phyloP scores from a whole-genome alignment of 2,888 invertebrate genomes.

The Drosophila atroscutellata region DNA sequence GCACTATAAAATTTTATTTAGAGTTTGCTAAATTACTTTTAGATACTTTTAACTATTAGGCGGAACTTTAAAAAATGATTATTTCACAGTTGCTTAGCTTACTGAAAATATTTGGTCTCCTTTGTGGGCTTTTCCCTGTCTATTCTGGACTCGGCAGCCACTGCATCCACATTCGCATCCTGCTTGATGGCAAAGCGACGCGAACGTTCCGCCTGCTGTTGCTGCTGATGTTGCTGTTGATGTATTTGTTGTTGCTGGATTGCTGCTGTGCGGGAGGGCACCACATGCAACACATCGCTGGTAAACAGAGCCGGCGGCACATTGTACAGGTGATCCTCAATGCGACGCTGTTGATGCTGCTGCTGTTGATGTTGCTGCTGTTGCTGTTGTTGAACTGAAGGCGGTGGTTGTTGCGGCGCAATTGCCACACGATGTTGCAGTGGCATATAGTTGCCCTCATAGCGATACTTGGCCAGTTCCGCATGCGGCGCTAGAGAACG shows the following conservation, averaged over 20 bases:
- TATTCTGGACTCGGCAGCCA: conserved; percentile 45
- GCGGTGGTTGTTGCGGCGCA: conserved; percentile 28
- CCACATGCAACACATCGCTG: conserved; percentile 70
- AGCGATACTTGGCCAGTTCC: conserved; percentile 73
- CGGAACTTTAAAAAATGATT: background rate
- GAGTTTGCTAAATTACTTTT: background rate
- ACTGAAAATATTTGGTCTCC: conserved; percentile 79
- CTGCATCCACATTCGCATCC: conserved; percentile 33
- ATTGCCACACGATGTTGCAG: conserved; percentile 46
- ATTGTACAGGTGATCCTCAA: conserved; percentile 62
- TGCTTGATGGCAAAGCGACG: conserved; percentile 45
- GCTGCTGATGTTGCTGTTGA: conserved; percentile 20
- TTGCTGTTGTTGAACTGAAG: conserved; percentile 8
- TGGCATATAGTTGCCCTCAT: conserved; percentile 73
- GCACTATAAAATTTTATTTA: background rate
- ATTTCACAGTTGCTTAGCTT: conserved; percentile 36
- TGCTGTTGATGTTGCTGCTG: conserved; percentile 3
- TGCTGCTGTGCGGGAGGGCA: conserved; percentile 53
- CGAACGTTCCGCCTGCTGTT: conserved; percentile 47
- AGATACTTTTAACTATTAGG: background rate
- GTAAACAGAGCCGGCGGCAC: conserved; percentile 71
- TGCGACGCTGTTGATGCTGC: conserved; percentile 33
- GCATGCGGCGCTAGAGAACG: conserved; percentile 56
- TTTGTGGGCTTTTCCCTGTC: conserved; percentile 26
- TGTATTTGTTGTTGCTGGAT: conserved; percentile 39